Conservation (phyloP, 2,113 vertebrate genomes). For the Galeopterus variegatus region DNA sequence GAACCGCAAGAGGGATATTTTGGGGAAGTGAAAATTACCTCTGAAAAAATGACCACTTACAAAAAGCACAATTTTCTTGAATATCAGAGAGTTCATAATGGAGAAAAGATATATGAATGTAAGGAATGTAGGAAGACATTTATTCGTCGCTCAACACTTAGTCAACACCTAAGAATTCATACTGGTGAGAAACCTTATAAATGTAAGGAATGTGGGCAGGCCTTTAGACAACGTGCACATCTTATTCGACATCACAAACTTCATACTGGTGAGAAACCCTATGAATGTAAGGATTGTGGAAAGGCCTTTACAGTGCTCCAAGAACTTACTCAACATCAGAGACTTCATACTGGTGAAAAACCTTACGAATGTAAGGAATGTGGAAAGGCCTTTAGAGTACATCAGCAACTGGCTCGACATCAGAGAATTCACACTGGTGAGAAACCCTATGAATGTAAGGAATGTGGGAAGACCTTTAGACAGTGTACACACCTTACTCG, state of each 20-base stretch:
- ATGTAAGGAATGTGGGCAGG: conserved; percentile 84
- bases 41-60: conserved; percentile 63
- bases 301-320: conserved; percentile 84
- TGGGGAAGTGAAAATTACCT: conserved; percentile 69
- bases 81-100: conserved; percentile 79
- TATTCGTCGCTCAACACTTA: conserved; percentile 82
- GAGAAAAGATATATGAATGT: conserved; percentile 83
- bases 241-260: conserved; percentile 84
- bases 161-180: conserved; percentile 84
- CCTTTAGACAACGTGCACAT: conserved; percentile 83
- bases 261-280: conserved; percentile 83
- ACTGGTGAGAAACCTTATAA: conserved; percentile 85
- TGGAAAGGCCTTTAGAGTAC: conserved; percentile 81
- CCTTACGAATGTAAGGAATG: conserved; percentile 84
- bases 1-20: conserved; percentile 60
- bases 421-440: conserved; percentile 87
- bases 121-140: conserved; percentile 83
- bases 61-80: conserved; percentile 79
- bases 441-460: conserved; percentile 86
- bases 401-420: conserved; percentile 83
- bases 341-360: conserved; percentile 83
- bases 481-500: conserved; percentile 83
- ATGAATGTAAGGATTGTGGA: conserved; percentile 82
- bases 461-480: conserved; percentile 85
- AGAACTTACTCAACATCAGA: conserved; percentile 83